Conservation (phyloP, 2,113 vertebrate species). For the Heptranchias perlo region DNA sequence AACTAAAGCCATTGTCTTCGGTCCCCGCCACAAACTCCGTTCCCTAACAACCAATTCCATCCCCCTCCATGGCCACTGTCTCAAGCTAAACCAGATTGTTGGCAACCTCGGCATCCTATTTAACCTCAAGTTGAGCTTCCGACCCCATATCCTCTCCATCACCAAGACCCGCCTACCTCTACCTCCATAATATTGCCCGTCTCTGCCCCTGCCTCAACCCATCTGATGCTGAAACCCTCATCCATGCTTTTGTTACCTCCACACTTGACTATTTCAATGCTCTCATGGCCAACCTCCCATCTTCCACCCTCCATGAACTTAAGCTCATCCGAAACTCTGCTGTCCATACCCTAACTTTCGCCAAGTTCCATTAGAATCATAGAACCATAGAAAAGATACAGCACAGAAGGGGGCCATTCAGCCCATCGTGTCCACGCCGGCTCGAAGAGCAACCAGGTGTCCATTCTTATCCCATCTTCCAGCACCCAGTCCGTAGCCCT, state of each 20-base stretch:
- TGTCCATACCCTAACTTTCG: background rate
- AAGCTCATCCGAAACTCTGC: background rate
- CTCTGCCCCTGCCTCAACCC: background rate
- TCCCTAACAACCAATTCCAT: background rate
- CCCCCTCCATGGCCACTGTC: background rate
- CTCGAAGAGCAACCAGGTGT: too few species aligned
- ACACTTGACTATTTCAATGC: too few species aligned
- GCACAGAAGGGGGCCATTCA: too few species aligned
- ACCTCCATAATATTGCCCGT: background rate
- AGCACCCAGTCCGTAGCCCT: too few species aligned
- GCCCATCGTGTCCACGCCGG: too few species aligned
- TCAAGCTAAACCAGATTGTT: background rate
- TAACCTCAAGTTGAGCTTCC: background rate
- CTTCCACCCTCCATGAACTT: background rate
- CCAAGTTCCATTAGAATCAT: background rate
- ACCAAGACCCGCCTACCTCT: background rate
- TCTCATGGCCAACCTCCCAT: background rate
- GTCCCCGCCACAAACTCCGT: background rate
- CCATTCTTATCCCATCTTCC: too few species aligned
- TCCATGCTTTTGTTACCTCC: background rate
- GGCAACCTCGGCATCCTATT: background rate
- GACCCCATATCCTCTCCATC: background rate
- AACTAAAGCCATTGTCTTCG: background rate
- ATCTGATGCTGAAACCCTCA: background rate
- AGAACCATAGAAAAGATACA: too few species aligned